These are phyloP conservation scores for Carassius auratus DNA, from an alignment of 2,113 vertebrate genomes.

Conservation along the genomic window DNA sequence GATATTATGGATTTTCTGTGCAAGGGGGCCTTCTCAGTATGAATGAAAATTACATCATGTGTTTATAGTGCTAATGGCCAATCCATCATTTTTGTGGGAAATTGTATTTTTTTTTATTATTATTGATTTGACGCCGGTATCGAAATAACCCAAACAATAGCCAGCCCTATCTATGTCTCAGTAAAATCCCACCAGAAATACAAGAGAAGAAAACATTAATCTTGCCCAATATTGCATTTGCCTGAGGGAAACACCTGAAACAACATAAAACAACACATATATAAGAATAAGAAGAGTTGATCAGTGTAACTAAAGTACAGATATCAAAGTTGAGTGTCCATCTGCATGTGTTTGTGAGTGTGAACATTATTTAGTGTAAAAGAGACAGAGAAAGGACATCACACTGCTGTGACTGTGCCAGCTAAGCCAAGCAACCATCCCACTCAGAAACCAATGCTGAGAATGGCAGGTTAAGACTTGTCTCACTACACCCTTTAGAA, in stretches of 20 bases:
- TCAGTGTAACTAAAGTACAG: not conserved
- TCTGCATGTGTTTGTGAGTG: not conserved
- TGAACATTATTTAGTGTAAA: not conserved
- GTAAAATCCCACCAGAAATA: not conserved
- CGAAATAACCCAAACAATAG: too few species aligned
- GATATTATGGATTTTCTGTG: too few species aligned
- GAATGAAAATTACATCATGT: too few species aligned
- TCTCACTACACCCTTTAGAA: constrained; percentile 18
- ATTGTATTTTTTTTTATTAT: too few species aligned
- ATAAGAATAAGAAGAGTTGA: not conserved
- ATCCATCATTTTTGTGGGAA: too few species aligned
- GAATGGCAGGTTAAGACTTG: constrained; percentile 58
- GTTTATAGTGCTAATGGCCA: too few species aligned
- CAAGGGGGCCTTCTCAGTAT: too few species aligned
- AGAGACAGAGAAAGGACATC: not conserved
- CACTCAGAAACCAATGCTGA: not conserved
- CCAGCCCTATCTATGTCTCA: not conserved
- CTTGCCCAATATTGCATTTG: not conserved
- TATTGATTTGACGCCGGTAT: too few species aligned
- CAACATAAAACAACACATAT: constrained; percentile 10
- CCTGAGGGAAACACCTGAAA: not conserved
- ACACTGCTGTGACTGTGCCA: constrained; percentile 1
- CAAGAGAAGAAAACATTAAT: not conserved
- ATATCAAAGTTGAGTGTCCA: not conserved
- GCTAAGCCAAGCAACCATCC: constrained; percentile 34